Conservation (phyloP, 2,888 invertebrate species). For the Drosophila affinis region DNA sequence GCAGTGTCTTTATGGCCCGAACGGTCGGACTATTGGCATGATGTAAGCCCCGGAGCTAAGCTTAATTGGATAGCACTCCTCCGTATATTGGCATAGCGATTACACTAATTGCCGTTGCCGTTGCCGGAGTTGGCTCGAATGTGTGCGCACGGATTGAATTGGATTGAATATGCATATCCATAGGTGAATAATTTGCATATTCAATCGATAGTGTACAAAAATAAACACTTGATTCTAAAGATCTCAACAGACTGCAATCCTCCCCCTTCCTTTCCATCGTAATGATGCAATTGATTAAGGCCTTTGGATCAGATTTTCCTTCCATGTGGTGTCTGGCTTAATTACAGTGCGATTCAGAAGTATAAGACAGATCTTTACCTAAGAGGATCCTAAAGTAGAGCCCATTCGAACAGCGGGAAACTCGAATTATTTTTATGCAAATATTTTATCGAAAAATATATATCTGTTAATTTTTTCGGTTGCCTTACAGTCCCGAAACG, state of each 20-base stretch:
- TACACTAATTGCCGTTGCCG: slow-evolving; percentile 48
- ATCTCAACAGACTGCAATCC: slow-evolving; percentile 10
- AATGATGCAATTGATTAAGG: slow-evolving; percentile 2
- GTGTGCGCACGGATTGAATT: slow-evolving; percentile 18
- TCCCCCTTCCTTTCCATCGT: no score
- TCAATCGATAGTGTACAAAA: slow-evolving; percentile 34
- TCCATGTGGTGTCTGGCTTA: background rate
- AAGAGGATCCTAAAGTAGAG: background rate
- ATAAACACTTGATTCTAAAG: slow-evolving; percentile 19
- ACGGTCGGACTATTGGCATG: slow-evolving; percentile 43
- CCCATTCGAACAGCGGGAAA: background rate
- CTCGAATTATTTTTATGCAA: background rate
- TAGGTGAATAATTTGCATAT: slow-evolving; percentile 26
- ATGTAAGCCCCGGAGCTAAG: slow-evolving; percentile 60
- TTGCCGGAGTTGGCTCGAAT: slow-evolving; percentile 8
- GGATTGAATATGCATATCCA: slow-evolving; percentile 28
- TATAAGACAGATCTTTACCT: background rate
- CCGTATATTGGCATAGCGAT: slow-evolving; percentile 37
- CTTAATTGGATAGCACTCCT: slow-evolving; percentile 45
- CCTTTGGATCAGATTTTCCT: background rate
- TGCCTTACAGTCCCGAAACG: background rate
- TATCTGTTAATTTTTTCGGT: background rate
- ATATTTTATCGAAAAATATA: no score
- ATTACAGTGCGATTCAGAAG: background rate
- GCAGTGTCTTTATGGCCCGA: slow-evolving; percentile 41